phyloP scores from a whole-genome alignment of 1,140 invertebrate species.

The Cephus cinctus region DNA sequence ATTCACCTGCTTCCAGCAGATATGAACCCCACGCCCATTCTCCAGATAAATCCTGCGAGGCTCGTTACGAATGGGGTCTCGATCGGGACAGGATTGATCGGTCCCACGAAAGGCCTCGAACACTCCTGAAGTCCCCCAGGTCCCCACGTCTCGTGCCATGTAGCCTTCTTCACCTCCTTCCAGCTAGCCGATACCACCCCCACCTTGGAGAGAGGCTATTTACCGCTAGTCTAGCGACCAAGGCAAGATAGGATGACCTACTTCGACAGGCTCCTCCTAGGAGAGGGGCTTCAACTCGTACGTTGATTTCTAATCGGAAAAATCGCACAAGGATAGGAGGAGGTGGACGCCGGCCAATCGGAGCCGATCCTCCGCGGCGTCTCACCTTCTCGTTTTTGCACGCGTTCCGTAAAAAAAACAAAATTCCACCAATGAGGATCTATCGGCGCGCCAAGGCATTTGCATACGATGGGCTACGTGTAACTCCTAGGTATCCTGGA shows the following conservation, averaged over 20 bases:
- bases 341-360: conserved; percentile 38
- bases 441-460: conserved; percentile 3
- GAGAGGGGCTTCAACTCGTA: conserved; percentile 48
- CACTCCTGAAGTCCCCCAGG: too few species aligned
- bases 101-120: too few species aligned
- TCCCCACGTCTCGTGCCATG: too few species aligned
- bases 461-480: not conserved
- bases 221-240: conserved; percentile 7
- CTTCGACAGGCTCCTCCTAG: conserved; percentile 54
- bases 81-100: too few species aligned
- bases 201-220: conserved; percentile 14
- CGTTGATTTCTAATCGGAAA: conserved; percentile 53
- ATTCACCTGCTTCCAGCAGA: conserved; percentile 15
- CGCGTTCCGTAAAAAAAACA: conserved; percentile 16
- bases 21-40: not conserved
- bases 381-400: conserved; percentile 21
- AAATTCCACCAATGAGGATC: conserved; percentile 12
- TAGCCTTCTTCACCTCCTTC: too few species aligned
- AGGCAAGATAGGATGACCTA: conserved; percentile 50
- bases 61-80: not conserved
- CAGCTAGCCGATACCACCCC: conserved; percentile 12
- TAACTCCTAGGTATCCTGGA: conserved; percentile 20
- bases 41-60: not conserved
- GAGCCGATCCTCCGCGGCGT: conserved; percentile 11
- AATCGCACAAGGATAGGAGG: conserved; percentile 33